A percentile compares a stretch with the other conserved stretches of the same genome.
These are phyloP conservation scores for Heliocidaris erythrogramma DNA, from an alignment of 35 echinoderm and acorn worm species.

Conservation along the genomic window DNA sequence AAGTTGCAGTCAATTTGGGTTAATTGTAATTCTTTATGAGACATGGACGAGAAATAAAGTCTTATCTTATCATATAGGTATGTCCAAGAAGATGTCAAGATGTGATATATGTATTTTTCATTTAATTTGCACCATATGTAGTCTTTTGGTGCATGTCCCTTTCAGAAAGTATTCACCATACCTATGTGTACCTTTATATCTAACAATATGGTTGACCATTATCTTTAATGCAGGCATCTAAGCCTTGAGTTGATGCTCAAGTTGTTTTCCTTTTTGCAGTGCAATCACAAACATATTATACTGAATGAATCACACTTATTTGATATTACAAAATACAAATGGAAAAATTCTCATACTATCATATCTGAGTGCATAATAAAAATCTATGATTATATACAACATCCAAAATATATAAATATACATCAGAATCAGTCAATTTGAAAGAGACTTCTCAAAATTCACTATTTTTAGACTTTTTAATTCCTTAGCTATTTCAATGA, in stretches of 20 bases:
- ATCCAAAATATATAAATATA: conserved; percentile 20
- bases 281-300: neutral
- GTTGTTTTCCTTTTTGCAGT: neutral
- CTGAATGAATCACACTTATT: neutral
- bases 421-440: neutral
- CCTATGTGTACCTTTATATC: too few relatives aligned
- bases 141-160: too few relatives aligned
- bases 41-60: too few relatives aligned
- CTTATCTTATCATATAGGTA: too few relatives aligned
- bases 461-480: neutral
- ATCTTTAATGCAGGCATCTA: neutral
- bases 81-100: too few relatives aligned
- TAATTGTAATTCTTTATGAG: too few relatives aligned
- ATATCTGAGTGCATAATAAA: neutral
- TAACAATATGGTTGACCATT: too few relatives aligned
- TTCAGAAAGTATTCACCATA: too few relatives aligned
- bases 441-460: neutral
- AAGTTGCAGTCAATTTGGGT: too few relatives aligned
- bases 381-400: neutral
- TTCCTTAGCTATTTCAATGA: neutral
- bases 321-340: neutral
- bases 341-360: neutral
- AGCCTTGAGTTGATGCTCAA: neutral
- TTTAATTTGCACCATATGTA: too few relatives aligned
- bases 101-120: too few relatives aligned